Conservation (phyloP, 2,113 vertebrate species). For the Oriolus oriolus region DNA sequence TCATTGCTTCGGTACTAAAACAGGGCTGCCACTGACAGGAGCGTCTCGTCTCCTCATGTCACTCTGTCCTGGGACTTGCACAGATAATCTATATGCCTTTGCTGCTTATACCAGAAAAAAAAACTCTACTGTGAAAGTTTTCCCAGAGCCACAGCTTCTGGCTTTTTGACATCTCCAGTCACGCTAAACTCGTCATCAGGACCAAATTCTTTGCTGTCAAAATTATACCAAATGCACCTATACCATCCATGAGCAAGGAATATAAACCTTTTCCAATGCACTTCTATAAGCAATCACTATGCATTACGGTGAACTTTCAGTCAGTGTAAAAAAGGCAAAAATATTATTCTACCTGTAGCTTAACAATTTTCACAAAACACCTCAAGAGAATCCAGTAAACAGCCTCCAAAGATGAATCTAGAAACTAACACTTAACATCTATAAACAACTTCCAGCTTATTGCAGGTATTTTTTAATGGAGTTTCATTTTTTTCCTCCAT, state of each 20-base stretch:
- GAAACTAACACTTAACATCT: not conserved
- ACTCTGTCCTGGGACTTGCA: accelerated
- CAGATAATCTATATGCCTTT: not conserved
- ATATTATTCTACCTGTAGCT: not conserved
- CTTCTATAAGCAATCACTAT: not conserved
- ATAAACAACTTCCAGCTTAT: not conserved
- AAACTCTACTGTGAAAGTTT: accelerated
- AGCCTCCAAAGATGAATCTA: not conserved
- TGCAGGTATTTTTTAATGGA: not conserved
- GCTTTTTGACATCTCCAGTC: not conserved
- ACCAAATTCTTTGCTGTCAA: not conserved
- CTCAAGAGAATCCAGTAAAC: not conserved
- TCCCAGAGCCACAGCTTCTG: not conserved
- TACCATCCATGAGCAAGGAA: not conserved
- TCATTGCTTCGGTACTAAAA: accelerated
- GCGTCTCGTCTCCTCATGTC: accelerated
- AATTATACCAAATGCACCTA: not conserved
- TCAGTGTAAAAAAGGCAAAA: not conserved
- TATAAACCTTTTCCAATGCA: not conserved
- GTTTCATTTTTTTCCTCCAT: not conserved
- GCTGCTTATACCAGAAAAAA: not conserved
- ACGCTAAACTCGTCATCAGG: accelerated
- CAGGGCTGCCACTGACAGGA: accelerated
- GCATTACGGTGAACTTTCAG: not conserved
- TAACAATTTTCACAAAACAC: not conserved